phyloP scores from a whole-genome alignment of 2,113 vertebrate species.

The Equus przewalskii region DNA sequence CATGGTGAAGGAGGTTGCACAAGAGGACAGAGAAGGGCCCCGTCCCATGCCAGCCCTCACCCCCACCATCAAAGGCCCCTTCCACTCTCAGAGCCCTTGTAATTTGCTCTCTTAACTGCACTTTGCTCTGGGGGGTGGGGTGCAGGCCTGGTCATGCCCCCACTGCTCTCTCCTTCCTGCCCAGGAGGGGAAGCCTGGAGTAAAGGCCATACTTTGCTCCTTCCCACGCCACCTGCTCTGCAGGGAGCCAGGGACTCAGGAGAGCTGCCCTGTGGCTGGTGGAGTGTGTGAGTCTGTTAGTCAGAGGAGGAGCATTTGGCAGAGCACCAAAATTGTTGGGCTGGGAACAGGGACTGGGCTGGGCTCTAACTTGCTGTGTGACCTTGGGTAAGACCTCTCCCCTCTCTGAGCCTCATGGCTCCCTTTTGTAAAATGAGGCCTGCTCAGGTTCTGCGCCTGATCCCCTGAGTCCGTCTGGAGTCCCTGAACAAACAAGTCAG shows the following conservation, averaged over 20 bases:
- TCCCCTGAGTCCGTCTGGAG: not conserved
- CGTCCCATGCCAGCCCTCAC: not conserved
- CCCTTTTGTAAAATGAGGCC: not conserved
- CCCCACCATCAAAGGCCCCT: constrained; percentile 55
- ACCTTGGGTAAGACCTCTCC: not conserved
- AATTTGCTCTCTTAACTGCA: constrained; percentile 73
- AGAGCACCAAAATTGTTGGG: not conserved
- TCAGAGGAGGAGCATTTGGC: not conserved
- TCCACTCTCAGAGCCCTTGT: constrained; percentile 58
- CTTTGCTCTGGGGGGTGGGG: constrained; percentile 57
- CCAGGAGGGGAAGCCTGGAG: not conserved
- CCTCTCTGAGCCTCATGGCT: not conserved
- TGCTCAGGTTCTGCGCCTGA: not conserved
- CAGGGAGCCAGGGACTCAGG: not conserved
- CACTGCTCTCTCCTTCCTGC: not conserved
- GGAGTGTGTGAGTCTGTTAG: not conserved
- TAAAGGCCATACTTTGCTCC: not conserved
- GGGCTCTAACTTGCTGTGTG: not conserved
- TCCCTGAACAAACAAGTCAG: not conserved
- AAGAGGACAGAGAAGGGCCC: not conserved
- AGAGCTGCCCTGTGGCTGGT: rapidly evolving
- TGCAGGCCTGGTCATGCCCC: constrained; percentile 64
- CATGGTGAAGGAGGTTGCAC: not conserved
- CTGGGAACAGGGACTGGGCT: not conserved
- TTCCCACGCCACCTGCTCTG: constrained; percentile 55